Base-by-base conservation (phyloP, 1,140 invertebrate genomes). In the Trypoxylus dichotomus region DNA sequence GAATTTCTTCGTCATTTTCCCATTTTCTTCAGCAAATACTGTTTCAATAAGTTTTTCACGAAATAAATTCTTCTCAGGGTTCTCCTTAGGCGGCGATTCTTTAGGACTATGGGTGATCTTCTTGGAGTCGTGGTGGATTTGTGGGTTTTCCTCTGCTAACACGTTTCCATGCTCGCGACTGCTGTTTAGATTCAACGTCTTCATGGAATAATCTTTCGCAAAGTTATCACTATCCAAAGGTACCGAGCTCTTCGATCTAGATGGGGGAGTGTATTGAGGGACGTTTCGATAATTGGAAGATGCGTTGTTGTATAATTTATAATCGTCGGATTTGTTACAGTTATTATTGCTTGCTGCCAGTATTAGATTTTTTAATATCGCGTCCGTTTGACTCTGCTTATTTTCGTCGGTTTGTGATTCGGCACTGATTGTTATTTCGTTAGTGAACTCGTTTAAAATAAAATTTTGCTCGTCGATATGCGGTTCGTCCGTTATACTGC, bases 21-120 rank as follows among this genome's bases (percentile, higher is more conserved):
- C 74, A 42, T 42, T 75, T 42, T 75, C 74, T 75, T 75, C 74
- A 75, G 74, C 42, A 75, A 75, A 75, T 19, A 75, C 42, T 75
- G 37, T 54, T 27, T 75, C 74, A 75, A 54, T 42, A 75, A 32
- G 11, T 43, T 75, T 75, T 54, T 75, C 37, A 54, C 74, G 74
- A 75, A 75, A 75, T 75, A 75, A 75, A 42, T n/a, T 43, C 37
- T 75, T 75, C 2, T 75, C 74, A 2, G 21, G 37, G 21, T 75
- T 75, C 42, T 32, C 41, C 47, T 75, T 75, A 2, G 74, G 42
- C 6, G 74, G 41, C 6, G 71, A 37, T 13, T 73, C 71, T 10
- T 54, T 73, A 8, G 27, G 71, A 47, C 11, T 47, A 47, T 47
- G 60, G 60, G 10, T 68, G 60, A 25, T 68, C 13, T 19, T 68